Base-by-base conservation (phyloP, 2,888 invertebrate genomes). In the Drosophila dives region DNA sequence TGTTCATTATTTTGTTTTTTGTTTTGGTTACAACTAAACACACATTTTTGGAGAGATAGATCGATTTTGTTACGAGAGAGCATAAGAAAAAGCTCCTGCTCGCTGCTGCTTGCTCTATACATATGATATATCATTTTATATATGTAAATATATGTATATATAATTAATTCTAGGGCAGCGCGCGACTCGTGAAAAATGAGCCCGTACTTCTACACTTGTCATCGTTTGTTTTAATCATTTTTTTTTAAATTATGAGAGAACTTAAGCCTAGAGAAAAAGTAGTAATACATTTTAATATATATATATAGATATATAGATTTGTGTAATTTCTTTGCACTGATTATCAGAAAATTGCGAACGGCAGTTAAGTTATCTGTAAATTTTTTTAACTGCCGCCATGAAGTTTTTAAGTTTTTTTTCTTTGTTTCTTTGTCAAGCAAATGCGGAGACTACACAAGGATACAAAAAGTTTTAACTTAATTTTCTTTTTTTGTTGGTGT, bases 261-360 rank as follows among this genome's bases (percentile, higher is more conserved):
- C 85, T 86, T 86, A 86, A 81, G 50, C 77, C 86, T 86, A 86
- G 69, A 74, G 81, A 83, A 86, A 81, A 81, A 64, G 38, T 80
- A 67, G 68, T 85, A 85, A 88, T 86, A 86, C 85, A 83, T 70
- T 69, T 73, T 45, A 61, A 64, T 70, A 23, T 23, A 64, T 70
- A 45, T 51, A 50, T 51, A 33, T 54, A 54, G 17, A 55, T 55
- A 38, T 55, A 62, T 75, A 71, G 64, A 71, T 58, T 80, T 81
- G 67, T 80, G 75, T 83, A 68, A 62, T 45, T 75, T 77, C 80
- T 83, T 88, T 83, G 80, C 83, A 85, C 80, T 86, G 88, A 86
- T 85, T 86, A 85, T 87, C 83, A 77, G 81, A 87, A 73, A 71
- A 72, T 73, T 59, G 55, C 73, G 51, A 53, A 63, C 72, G 79